A percentile compares a stretch with the other conserved stretches of the same genome.
phyloP scores from a whole-genome alignment of 2,888 invertebrate species.

The Nemotelus pantherinus region DNA sequence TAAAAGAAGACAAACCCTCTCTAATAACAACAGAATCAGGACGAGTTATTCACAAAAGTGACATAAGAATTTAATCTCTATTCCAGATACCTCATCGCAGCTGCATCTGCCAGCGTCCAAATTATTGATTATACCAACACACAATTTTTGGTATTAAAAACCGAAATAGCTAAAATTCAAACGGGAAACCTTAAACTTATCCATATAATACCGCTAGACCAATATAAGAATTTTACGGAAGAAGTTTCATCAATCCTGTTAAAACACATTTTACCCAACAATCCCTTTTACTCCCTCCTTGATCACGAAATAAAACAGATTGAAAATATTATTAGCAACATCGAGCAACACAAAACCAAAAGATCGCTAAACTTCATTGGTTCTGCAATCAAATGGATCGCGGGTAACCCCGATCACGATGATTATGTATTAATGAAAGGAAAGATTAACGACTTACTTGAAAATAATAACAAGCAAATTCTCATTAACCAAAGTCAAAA shows the following conservation, averaged over 20 bases:
- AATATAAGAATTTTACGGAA: background rate
- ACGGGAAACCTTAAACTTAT: background rate
- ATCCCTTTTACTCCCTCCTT: slow-evolving; percentile 10
- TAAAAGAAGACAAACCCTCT: too few species aligned
- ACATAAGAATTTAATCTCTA: too few species aligned
- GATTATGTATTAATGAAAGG: slow-evolving; percentile 21
- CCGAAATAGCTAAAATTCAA: slow-evolving; percentile 4
- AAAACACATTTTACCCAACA: background rate
- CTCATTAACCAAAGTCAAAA: background rate
- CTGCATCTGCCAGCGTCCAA: background rate
- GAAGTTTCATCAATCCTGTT: background rate
- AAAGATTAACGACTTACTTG: slow-evolving; percentile 20
- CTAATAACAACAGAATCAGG: too few species aligned
- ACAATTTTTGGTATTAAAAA: background rate
- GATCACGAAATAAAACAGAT: background rate
- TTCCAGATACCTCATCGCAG: too few species aligned
- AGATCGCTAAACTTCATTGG: slow-evolving; percentile 12
- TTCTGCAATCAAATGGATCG: slow-evolving; percentile 25
- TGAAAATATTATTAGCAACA: background rate
- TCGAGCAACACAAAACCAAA: slow-evolving; percentile 1
- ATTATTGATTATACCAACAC: background rate
- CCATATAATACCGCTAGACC: background rate
- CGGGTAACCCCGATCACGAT: slow-evolving; percentile 32
- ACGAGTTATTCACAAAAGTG: too few species aligned
- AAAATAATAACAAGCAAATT: background rate